Evolutionary conservation across 1,140 invertebrate species (phyloP), one percentile per base, ranked within the genome.

Genomic region (Phenacoccus solenopsis): DNA sequence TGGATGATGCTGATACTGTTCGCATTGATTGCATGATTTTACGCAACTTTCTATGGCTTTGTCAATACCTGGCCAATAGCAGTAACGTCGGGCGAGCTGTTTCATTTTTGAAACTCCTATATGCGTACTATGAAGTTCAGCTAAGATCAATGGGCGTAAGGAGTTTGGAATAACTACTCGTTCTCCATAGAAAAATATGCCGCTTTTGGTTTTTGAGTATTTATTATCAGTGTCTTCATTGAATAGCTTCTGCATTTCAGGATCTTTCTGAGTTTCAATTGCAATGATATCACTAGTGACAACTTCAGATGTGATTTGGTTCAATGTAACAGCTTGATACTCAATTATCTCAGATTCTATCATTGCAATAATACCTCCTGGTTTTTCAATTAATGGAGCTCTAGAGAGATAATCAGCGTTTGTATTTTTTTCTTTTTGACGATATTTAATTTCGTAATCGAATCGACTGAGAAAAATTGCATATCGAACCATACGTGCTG

Each of bases 51-150:
- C 80, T 0, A 76, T 78, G 13, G 82, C 79, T 69, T 75, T 75
- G 72, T 85, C 80, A 0, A 84, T 79, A 28, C 73, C 74, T 12
- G 77, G 78, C 82, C 81, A 85, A 80, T 80, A 85, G 4, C 83
- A 77, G 74, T 84, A 81, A 13, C 73, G 75, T 20, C 82, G 64
- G 1, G 84, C 76, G 16, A 82, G 61, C 0, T 75, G 72, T 75
- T 85, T 86, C 82, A 85, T 85, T 0, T 75, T 76, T 0, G 78
- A 77, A 12, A 84, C 80, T 4, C 83, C 82, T 1, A 78, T 77
- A 73, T 85, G 83, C 4, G 77, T 79, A 72, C 78, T 75, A 24
- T 84, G 82, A 10, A 78, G 78, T 1, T 76, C 74, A 24, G 71
- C 57, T 57, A 80, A 68, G 12, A 78, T 72, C 57, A 28, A 38